phyloP scores from a whole-genome alignment of 2,797 vertebrate species.

The Leptoclinus maculatus region DNA sequence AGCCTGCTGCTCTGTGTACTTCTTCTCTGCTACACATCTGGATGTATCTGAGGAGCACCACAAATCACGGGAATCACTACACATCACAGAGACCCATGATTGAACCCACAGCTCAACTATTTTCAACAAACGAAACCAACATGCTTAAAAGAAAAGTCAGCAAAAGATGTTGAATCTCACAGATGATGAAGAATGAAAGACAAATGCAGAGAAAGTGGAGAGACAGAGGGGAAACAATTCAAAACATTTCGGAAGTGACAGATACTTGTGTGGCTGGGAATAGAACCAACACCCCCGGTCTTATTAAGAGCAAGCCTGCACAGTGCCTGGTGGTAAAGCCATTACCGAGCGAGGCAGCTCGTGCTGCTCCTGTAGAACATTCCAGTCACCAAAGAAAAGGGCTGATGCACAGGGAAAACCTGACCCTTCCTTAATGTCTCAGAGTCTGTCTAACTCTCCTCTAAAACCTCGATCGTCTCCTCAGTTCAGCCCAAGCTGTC shows the following conservation, averaged over 20 bases:
- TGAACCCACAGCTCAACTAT: slow-evolving; percentile 54
- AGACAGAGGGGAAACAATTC: slow-evolving; percentile 65
- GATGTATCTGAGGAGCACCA: slow-evolving; percentile 89
- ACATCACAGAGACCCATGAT: slow-evolving; percentile 56
- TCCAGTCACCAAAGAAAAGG: slow-evolving; percentile 81
- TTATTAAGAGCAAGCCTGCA: slow-evolving; percentile 72
- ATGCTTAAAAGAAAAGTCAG: slow-evolving; percentile 46
- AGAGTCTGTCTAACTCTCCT: slow-evolving; percentile 52
- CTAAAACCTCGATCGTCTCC: slow-evolving; percentile 52
- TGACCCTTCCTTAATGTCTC: slow-evolving; percentile 68
- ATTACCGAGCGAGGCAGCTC: slow-evolving; percentile 75
- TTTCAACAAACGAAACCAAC: slow-evolving; percentile 59
- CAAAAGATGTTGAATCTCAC: slow-evolving; percentile 53
- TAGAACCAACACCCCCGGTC: slow-evolving; percentile 76
- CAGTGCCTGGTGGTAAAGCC: slow-evolving; percentile 80
- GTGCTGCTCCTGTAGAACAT: slow-evolving; percentile 74
- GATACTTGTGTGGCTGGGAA: slow-evolving; percentile 80
- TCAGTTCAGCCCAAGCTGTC: slow-evolving; percentile 26
- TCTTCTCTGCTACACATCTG: slow-evolving; percentile 97
- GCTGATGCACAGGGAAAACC: slow-evolving; percentile 82
- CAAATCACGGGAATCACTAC: slow-evolving; percentile 72
- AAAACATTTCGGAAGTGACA: slow-evolving; percentile 80
- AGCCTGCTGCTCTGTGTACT: slow-evolving; percentile 97
- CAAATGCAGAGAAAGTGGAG: slow-evolving; percentile 39
- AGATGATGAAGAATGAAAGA: slow-evolving; percentile 61